Conservation (phyloP, 2,113 vertebrate species). For the Sitta europaea region DNA sequence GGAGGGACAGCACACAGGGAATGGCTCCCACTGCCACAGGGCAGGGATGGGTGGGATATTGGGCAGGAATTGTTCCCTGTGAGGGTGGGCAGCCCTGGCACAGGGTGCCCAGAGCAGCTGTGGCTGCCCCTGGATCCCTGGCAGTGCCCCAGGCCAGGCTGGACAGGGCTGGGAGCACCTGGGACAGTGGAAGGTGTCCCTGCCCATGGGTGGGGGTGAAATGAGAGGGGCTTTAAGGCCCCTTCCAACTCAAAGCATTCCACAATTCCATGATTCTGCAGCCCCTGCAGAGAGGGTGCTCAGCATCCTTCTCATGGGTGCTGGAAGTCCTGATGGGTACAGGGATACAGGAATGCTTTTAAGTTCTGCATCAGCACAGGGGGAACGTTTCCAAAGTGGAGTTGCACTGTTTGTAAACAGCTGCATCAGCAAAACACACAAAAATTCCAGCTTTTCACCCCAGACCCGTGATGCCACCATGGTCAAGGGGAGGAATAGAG, state of each 20-base stretch:
- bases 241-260: background rate
- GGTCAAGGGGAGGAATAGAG: background rate
- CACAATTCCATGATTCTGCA: fast-evolving
- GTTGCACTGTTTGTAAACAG: background rate
- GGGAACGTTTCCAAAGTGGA: background rate
- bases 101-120: background rate
- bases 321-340: background rate
- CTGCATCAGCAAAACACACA: background rate
- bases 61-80: fast-evolving
- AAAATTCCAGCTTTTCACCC: background rate
- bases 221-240: background rate
- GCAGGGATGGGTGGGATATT: background rate
- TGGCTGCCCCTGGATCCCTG: background rate
- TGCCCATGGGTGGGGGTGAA: background rate
- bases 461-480: fast-evolving
- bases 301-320: fast-evolving
- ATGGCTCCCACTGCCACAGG: background rate
- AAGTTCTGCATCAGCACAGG: background rate
- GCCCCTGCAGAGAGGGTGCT: background rate
- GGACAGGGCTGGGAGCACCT: fast-evolving
- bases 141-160: fast-evolving
- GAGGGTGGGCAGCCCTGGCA: background rate
- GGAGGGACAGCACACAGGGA: background rate
- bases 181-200: fast-evolving
- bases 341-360: background rate